A percentile compares a stretch with the other conserved stretches of the same genome.
phyloP scores from a whole-genome alignment of 2,113 vertebrate genomes.

The Cyphomyrus plagiostoma region DNA sequence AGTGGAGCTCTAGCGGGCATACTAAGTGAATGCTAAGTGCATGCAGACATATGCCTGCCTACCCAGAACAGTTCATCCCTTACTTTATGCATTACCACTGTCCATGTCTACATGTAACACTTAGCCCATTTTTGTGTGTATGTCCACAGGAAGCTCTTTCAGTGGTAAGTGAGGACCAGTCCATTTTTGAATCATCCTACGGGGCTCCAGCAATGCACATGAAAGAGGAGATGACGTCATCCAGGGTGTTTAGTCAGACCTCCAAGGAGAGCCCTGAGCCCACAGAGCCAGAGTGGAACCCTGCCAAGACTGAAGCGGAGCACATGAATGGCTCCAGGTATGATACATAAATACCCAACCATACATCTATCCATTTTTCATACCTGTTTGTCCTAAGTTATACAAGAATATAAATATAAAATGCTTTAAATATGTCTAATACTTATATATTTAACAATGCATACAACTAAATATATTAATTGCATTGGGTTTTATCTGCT shows the following conservation, averaged over 20 bases:
- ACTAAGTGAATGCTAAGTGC: not conserved
- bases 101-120: not conserved
- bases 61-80: not conserved
- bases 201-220: constrained; percentile 60
- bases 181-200: constrained; percentile 64
- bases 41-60: not conserved
- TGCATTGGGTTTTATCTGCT: not conserved
- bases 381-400: not conserved
- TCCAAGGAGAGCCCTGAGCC: constrained; percentile 57
- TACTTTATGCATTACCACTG: not conserved
- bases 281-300: constrained; percentile 60
- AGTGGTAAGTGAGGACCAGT: constrained; percentile 71
- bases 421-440: not conserved
- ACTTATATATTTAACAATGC: not conserved
- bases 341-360: constrained; percentile 16
- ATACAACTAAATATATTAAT: not conserved
- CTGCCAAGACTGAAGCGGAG: constrained; percentile 56
- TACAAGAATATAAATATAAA: not conserved
- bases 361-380: not conserved
- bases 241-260: constrained; percentile 50
- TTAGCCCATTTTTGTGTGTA: not conserved
- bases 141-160: constrained; percentile 67
- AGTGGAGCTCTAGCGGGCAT: not conserved
- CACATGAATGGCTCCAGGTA: constrained; percentile 73
- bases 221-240: constrained; percentile 61